A percentile compares a stretch with the other conserved stretches of the same genome.
These are phyloP conservation scores for Apamea epomidion DNA, from an alignment of 2,888 invertebrate genomes.

Conservation along the genomic window DNA sequence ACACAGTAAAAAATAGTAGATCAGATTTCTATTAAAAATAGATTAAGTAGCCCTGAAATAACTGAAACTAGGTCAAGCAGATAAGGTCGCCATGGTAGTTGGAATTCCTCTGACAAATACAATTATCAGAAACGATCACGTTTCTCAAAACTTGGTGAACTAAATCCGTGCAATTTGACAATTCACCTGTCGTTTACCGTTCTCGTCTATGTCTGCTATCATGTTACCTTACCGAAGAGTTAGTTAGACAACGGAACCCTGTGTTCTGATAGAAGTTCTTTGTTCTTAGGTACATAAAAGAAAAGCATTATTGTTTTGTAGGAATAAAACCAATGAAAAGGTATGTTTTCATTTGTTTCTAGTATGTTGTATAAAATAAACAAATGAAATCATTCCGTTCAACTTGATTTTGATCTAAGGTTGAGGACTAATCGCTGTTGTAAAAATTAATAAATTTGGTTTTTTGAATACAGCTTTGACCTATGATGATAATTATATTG, in stretches of 20 bases:
- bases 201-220: conserved; percentile 48
- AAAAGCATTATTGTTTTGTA: neutral
- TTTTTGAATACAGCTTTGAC: neutral
- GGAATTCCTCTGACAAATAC: conserved; percentile 59
- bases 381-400: too few relatives aligned
- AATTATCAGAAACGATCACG: conserved; percentile 70
- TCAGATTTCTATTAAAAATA: neutral
- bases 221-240: conserved; percentile 41
- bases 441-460: neutral
- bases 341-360: neutral
- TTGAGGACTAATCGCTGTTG: neutral
- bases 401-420: neutral
- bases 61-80: conserved; percentile 6
- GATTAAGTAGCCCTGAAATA: neutral
- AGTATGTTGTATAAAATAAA: too few relatives aligned
- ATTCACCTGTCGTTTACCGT: conserved; percentile 71
- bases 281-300: neutral
- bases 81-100: neutral
- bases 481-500: neutral
- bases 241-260: conserved; percentile 11
- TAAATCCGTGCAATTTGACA: conserved; percentile 71
- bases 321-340: conserved; percentile 25
- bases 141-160: conserved; percentile 68
- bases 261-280: conserved; percentile 18
- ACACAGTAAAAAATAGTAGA: too few relatives aligned